Percentiles rank a stretch among this genome's conserved stretches.
Evolutionary conservation across 1,140 invertebrate species (phyloP).

Genomic region (Aphaenogaster ashmeadi): DNA sequence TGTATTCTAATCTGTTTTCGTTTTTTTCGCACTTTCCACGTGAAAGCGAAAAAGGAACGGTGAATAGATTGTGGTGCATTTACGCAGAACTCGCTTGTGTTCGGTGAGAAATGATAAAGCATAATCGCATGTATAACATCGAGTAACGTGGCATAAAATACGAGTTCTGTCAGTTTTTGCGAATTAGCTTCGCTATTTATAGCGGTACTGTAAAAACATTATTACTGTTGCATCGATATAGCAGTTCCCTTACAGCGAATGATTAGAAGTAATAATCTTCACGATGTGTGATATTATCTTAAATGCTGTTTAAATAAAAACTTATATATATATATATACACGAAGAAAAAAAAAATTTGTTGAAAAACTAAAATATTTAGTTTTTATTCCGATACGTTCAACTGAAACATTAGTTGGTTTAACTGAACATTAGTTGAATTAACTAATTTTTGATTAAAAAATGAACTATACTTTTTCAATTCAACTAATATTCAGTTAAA

Average conservation of each 20-base stretch:
- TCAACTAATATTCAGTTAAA: no score
- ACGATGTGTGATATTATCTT: not conserved
- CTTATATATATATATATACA: not conserved
- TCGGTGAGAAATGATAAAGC: conserved; percentile 3
- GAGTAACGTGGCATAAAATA: not conserved
- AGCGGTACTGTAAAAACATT: not conserved
- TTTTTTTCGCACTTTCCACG: conserved; percentile 9
- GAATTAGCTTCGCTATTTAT: not conserved
- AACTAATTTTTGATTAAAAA: no score
- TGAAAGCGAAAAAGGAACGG: not conserved
- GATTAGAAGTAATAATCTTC: not conserved
- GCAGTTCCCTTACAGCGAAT: not conserved
- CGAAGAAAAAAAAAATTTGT: no score
- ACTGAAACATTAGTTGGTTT: no score
- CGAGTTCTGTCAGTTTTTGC: not conserved
- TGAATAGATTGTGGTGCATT: not conserved
- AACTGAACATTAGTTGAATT: no score
- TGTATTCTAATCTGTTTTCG: not conserved
- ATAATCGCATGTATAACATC: not conserved
- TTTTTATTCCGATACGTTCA: no score
- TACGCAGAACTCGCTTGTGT: not conserved
- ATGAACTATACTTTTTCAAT: no score
- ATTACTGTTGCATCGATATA: not conserved
- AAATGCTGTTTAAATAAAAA: not conserved
- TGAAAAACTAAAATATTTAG: no score